Evolutionary conservation across 1,140 invertebrate species (phyloP).

Genomic region (Aphelenchoides avenae): DNA sequence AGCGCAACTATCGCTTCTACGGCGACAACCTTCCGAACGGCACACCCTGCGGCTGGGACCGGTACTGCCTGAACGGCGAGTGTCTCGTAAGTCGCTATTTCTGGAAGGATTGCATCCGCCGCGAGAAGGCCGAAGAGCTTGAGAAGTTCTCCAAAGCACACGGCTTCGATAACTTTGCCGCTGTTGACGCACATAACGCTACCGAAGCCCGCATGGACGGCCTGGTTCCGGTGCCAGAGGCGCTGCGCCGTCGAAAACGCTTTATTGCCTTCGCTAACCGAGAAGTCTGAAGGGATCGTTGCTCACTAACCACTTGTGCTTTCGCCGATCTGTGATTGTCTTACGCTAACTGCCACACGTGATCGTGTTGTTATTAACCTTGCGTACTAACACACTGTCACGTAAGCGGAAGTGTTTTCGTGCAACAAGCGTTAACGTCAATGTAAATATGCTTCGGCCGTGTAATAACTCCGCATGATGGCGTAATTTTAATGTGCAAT

Average conservation of each 20-base stretch:
- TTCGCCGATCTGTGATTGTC: no score
- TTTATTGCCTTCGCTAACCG: neutral
- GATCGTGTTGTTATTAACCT: no score
- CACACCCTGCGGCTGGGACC: slow-evolving; percentile 55
- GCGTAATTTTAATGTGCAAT: no score
- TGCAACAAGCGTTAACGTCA: no score
- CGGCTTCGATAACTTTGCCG: slow-evolving; percentile 11
- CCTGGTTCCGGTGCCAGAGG: neutral
- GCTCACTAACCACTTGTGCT: no score
- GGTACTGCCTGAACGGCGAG: slow-evolving; percentile 56
- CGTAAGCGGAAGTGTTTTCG: no score
- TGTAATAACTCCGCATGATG: no score
- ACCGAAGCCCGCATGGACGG: neutral
- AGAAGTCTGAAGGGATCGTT: no score
- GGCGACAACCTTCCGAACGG: slow-evolving; percentile 59
- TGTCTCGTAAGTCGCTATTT: slow-evolving; percentile 49
- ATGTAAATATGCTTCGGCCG: no score
- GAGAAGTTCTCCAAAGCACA: slow-evolving; percentile 5
- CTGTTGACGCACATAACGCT: slow-evolving; percentile 3
- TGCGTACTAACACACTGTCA: no score
- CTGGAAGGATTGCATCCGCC: slow-evolving; percentile 20
- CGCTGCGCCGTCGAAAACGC: neutral
- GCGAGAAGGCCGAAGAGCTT: neutral
- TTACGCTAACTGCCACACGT: no score
- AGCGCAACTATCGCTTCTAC: slow-evolving; percentile 59